Percentiles rank a stretch among this genome's conserved stretches.
phyloP scores from a whole-genome alignment of 2,888 invertebrate species.

The Calliscelio sp. region DNA sequence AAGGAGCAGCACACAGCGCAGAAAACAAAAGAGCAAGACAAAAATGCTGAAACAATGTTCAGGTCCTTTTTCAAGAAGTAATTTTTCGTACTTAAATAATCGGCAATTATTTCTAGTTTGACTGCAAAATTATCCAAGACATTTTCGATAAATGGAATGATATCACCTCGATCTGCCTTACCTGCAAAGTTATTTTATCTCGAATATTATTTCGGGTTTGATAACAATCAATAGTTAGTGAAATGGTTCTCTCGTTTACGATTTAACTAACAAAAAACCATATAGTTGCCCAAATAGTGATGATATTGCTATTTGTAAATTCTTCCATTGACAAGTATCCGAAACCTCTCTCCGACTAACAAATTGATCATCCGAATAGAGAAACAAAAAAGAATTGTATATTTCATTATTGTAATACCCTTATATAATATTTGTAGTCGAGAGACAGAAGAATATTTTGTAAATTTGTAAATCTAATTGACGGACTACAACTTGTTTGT shows the following conservation, averaged over 20 bases:
- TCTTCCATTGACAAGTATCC: slow-evolving; percentile 51
- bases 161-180: slow-evolving; percentile 70
- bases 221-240: slow-evolving; percentile 39
- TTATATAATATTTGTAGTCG: slow-evolving; percentile 35
- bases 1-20: neutral
- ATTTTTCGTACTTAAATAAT: too few relatives aligned
- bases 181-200: slow-evolving; percentile 60
- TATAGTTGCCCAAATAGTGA: slow-evolving; percentile 21
- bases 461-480: slow-evolving; percentile 67
- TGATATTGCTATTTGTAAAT: slow-evolving; percentile 46
- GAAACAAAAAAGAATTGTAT: slow-evolving; percentile 24
- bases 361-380: slow-evolving; percentile 26
- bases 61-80: too few relatives aligned
- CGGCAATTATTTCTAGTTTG: too few relatives aligned
- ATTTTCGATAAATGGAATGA: slow-evolving; percentile 55
- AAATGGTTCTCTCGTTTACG: slow-evolving; percentile 14
- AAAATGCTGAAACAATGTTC: too few relatives aligned
- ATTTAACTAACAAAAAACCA: too few relatives aligned
- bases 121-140: too few relatives aligned
- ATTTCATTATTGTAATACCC: slow-evolving; percentile 57
- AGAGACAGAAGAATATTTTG: slow-evolving; percentile 64
- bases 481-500: slow-evolving; percentile 50
- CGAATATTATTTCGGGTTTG: slow-evolving; percentile 53
- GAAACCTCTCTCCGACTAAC: slow-evolving; percentile 26
- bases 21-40: slow-evolving; percentile 75